These are phyloP conservation scores for Harpagoxenus sublaevis DNA, from an alignment of 2,888 invertebrate species.

Conservation along the genomic window DNA sequence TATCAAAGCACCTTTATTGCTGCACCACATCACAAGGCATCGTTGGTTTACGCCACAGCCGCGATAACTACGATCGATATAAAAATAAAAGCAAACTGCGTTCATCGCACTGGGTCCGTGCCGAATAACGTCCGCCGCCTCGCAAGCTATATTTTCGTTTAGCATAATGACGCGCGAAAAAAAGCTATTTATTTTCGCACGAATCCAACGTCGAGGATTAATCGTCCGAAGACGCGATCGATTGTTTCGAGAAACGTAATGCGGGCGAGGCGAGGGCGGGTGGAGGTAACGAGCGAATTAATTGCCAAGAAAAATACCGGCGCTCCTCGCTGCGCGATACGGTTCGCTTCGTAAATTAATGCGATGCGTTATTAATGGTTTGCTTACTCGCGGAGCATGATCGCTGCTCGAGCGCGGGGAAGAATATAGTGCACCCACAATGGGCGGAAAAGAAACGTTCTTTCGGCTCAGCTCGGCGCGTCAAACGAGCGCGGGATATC, in stretches of 20 bases:
- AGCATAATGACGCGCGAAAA: constrained; percentile 51
- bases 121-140: constrained; percentile 2
- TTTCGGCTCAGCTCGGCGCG: neutral
- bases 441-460: constrained; percentile 46
- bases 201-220: constrained; percentile 25
- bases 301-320: constrained; percentile 47
- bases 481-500: constrained; percentile 37
- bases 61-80: constrained; percentile 29
- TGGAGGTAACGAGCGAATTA: constrained; percentile 51
- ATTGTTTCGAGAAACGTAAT: constrained; percentile 44
- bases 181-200: constrained; percentile 40
- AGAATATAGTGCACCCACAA: constrained; percentile 35
- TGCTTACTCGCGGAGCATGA: constrained; percentile 42
- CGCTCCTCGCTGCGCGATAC: neutral
- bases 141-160: constrained; percentile 46
- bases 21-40: neutral
- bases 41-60: neutral
- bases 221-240: constrained; percentile 52
- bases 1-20: constrained; percentile 20
- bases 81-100: constrained; percentile 14
- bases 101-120: neutral
- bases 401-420: constrained; percentile 19
- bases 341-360: constrained; percentile 49
- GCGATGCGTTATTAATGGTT: constrained; percentile 48
- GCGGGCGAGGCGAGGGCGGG: neutral